Evolutionary conservation across 2,797 vertebrate species (phyloP), one percentile per base, ranked within the genome.

Genomic region (Enteromius argenteus): DNA sequence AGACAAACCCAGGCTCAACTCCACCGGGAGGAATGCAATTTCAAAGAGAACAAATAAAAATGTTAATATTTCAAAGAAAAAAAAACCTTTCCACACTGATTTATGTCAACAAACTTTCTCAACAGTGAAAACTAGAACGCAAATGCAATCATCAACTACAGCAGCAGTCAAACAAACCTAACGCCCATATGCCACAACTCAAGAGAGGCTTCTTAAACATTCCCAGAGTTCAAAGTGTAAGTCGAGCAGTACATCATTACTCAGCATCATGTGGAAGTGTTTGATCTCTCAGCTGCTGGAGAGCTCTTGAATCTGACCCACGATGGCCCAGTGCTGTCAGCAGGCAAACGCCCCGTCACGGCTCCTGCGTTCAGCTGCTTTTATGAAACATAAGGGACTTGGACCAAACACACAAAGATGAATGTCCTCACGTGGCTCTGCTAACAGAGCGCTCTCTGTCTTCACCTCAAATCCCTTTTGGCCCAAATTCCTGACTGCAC

Each of bases 281-380:
- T 91, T 92, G 90, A 91, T 87, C 90, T 90, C 80, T 82, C 72
- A 82, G 85, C 67, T 56, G 19, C 81, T 92, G 91, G 84, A 94
- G 94, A 89, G 91, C 92, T 91, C 94, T 95, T 91, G 92, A 92
- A 92, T 93, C 83, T 23, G 86, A 90, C 81, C 91, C 91, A 92
- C 87, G 90, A 90, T 92, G 90, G 90, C 93, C 90, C 87, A 81
- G 74, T 88, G 83, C 88, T 86, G 88, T 86, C 84, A 90, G 88
- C 87, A 86, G 90, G 86, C 87, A 86, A 88, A 92, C 88, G 84
- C 88, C 84, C 86, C 88, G 79, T 89, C 86, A 51, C 81, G 90
- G 84, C 84, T 89, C 90, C 87, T 77, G 88, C 83, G 84, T 71
- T 88, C 79, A 86, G 89, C 85, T 86, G 84, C 88, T 90, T 90